phyloP scores from a whole-genome alignment of 2,797 vertebrate genomes.

The Pteropus rufus region DNA sequence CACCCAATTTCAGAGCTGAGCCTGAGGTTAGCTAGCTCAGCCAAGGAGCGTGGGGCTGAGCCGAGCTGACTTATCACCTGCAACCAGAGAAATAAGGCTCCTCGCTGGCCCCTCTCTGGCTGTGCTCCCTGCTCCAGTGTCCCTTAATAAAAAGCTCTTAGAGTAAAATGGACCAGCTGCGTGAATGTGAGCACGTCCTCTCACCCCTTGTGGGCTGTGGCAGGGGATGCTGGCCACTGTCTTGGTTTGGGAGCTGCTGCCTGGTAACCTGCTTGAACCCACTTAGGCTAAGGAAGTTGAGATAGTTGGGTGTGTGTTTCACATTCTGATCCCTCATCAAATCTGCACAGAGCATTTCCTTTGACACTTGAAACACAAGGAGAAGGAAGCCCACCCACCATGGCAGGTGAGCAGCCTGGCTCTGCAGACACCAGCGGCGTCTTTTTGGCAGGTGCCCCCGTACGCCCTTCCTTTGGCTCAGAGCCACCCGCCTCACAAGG shows the following conservation, averaged over 20 bases:
- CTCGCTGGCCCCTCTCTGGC: neutral
- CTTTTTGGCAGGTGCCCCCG: neutral
- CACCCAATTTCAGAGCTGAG: neutral
- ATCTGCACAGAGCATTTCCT: neutral
- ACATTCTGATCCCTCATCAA: neutral
- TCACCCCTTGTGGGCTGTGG: neutral
- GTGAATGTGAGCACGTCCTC: neutral
- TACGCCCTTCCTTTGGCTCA: neutral
- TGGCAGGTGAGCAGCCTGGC: neutral
- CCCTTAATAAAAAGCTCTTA: neutral
- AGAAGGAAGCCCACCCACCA: accelerated
- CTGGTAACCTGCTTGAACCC: no score
- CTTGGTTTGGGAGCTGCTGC: neutral
- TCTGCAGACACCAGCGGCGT: accelerated
- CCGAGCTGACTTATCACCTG: no score
- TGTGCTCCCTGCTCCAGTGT: neutral
- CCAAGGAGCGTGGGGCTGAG: neutral
- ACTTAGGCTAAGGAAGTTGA: neutral
- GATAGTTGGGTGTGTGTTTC: neutral
- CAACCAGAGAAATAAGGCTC: neutral
- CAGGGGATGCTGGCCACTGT: neutral
- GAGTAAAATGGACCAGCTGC: neutral
- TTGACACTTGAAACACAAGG: neutral
- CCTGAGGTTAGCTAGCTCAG: neutral
- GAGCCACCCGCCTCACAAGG: accelerated